Percentiles rank a stretch among this genome's conserved stretches.
These are phyloP conservation scores for Globia sparganii DNA, from an alignment of 2,888 invertebrate species.

Conservation along the genomic window DNA sequence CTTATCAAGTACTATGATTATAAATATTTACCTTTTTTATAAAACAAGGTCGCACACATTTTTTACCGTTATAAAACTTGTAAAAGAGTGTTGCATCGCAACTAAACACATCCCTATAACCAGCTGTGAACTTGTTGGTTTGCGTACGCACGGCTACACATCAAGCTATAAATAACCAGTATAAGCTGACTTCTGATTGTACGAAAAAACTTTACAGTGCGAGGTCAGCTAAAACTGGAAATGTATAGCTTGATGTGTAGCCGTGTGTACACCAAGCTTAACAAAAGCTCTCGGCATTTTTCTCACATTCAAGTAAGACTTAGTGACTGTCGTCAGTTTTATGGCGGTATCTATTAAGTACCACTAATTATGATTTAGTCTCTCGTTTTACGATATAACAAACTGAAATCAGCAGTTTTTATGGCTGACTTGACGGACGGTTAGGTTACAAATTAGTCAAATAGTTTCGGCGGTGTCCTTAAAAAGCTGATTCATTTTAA, in stretches of 20 bases:
- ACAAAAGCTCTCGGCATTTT: conserved; percentile 17
- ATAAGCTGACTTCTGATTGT: too few species aligned
- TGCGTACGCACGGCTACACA: too few species aligned
- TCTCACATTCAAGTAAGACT: conserved; percentile 15
- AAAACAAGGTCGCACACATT: too few species aligned
- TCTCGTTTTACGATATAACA: conserved; percentile 32
- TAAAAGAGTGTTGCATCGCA: too few species aligned
- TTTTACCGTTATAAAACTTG: too few species aligned
- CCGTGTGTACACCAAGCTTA: conserved; percentile 33
- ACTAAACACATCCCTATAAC: background rate
- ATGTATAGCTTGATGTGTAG: too few species aligned
- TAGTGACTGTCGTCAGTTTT: conserved; percentile 38
- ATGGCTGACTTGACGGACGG: background rate
- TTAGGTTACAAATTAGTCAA: conserved; percentile 11
- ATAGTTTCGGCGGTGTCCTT: background rate
- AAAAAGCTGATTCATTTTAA: background rate
- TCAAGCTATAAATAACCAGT: too few species aligned
- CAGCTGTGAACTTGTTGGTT: background rate
- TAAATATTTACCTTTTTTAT: too few species aligned
- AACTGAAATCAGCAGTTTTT: background rate
- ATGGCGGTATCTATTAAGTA: conserved; percentile 6
- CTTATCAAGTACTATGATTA: too few species aligned
- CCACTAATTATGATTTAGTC: conserved; percentile 42
- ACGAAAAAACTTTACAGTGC: too few species aligned
- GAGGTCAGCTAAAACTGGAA: too few species aligned